These are phyloP conservation scores for Sebastes kiyomatsui DNA, from an alignment of 2,797 vertebrate genomes.

Conservation along the genomic window DNA sequence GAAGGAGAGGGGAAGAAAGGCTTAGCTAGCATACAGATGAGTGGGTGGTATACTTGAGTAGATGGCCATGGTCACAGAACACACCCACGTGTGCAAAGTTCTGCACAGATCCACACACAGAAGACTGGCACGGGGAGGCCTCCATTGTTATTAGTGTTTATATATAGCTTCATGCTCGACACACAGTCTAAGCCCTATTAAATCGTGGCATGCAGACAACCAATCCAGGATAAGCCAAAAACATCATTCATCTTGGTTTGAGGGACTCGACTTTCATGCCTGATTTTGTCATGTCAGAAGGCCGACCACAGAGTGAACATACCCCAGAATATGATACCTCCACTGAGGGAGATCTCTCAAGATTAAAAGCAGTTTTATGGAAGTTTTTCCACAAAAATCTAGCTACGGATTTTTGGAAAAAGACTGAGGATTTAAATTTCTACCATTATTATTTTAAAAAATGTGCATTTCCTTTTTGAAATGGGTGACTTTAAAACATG, in stretches of 20 bases:
- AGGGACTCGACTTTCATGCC: conserved; percentile 40
- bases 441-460: neutral
- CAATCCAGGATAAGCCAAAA: conserved; percentile 57
- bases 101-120: conserved; percentile 29
- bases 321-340: conserved; percentile 24
- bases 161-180: conserved; percentile 49
- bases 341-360: neutral
- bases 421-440: neutral
- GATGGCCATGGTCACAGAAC: neutral
- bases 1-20: conserved; percentile 22
- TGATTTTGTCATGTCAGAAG: conserved; percentile 38
- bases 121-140: conserved; percentile 16
- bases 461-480: neutral
- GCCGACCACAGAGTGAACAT: neutral
- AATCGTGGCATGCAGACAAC: conserved; percentile 60
- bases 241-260: conserved; percentile 62
- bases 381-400: neutral
- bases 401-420: neutral
- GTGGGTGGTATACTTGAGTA: conserved; percentile 6
- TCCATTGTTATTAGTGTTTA: conserved; percentile 59
- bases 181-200: conserved; percentile 42
- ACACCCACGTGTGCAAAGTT: conserved; percentile 7
- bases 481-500: neutral
- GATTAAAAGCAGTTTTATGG: neutral
- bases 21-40: neutral